A percentile compares a stretch with the other conserved stretches of the same genome.
phyloP scores from a whole-genome alignment of 2,797 vertebrate species.

The Podarcis lilfordi region DNA sequence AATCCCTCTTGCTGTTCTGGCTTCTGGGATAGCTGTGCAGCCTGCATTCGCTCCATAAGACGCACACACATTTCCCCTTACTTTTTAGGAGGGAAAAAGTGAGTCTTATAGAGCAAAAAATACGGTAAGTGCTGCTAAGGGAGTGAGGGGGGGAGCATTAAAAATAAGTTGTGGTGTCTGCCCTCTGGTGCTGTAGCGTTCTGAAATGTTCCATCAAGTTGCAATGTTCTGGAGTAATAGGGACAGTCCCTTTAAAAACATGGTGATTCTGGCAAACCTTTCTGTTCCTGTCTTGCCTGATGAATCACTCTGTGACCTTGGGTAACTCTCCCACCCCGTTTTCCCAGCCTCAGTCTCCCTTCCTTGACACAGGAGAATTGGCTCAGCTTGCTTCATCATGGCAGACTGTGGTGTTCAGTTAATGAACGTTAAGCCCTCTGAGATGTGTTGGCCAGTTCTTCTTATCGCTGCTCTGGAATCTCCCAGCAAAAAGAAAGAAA shows the following conservation, averaged over 20 bases:
- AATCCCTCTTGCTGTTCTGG: no score
- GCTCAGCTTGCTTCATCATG: neutral
- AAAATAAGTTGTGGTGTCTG: neutral
- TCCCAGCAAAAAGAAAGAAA: slow-evolving; percentile 9
- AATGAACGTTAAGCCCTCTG: slow-evolving; percentile 25
- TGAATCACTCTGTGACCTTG: slow-evolving; percentile 28
- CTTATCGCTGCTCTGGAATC: slow-evolving; percentile 42
- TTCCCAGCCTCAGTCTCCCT: slow-evolving; percentile 29
- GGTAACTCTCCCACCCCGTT: neutral
- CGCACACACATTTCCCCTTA: no score
- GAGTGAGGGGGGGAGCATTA: neutral
- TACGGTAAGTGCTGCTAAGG: neutral
- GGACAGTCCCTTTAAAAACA: slow-evolving; percentile 17
- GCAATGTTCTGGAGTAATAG: slow-evolving; percentile 12
- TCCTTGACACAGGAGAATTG: neutral
- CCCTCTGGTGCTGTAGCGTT: neutral
- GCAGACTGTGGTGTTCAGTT: slow-evolving; percentile 7
- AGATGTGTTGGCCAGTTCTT: slow-evolving; percentile 1
- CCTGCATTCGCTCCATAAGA: no score
- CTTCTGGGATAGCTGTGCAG: no score
- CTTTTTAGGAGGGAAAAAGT: no score
- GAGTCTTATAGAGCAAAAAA: no score
- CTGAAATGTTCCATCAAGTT: slow-evolving; percentile 8
- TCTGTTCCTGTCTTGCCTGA: slow-evolving; percentile 20
- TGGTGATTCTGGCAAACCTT: neutral